phyloP scores from a whole-genome alignment of 2,113 vertebrate species.

The Poecile atricapillus region DNA sequence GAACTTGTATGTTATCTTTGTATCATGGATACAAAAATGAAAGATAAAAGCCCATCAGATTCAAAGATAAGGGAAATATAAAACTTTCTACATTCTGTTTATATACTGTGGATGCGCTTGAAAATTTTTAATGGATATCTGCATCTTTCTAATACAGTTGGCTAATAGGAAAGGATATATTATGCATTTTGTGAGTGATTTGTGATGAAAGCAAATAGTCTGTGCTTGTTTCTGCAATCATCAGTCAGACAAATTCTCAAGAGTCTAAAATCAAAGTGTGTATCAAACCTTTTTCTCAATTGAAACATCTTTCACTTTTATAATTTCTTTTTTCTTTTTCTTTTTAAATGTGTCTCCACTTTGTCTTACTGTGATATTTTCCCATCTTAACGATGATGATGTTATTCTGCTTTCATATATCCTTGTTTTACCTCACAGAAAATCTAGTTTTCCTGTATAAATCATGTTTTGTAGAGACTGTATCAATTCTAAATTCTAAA shows the following conservation, averaged over 20 bases:
- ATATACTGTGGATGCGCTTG: background rate
- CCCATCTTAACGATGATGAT: background rate
- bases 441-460: background rate
- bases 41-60: background rate
- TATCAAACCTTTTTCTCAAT: background rate
- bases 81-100: background rate
- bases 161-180: background rate
- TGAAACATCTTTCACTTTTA: background rate
- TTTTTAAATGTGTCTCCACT: background rate
- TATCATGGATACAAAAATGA: background rate
- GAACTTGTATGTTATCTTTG: background rate
- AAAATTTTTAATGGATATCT: background rate
- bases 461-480: background rate
- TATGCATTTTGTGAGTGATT: background rate
- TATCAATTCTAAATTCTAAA: background rate
- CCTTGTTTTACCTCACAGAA: background rate
- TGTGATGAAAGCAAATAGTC: background rate
- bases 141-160: background rate
- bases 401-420: background rate
- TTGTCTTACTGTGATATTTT: background rate
- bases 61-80: background rate
- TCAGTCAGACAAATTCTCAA: background rate
- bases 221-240: background rate
- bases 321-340: accelerated
- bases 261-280: background rate